Conservation (phyloP, 2,113 vertebrate genomes). For the Reinhardtius hippoglossoides region DNA sequence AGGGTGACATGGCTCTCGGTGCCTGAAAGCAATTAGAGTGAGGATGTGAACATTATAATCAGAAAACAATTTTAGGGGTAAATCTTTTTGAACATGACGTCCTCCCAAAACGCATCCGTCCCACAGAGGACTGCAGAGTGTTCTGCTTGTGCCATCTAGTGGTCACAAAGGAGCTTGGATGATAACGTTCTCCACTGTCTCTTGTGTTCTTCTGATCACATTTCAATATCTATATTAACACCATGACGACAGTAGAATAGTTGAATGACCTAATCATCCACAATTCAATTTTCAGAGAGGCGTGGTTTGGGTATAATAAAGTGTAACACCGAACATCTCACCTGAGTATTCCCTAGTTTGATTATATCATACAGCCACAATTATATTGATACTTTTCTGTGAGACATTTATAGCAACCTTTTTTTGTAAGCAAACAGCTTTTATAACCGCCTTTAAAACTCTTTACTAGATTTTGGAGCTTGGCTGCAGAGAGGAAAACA, state of each 20-base stretch:
- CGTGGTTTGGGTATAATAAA: background rate
- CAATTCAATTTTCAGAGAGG: no score
- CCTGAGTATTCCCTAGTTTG: background rate
- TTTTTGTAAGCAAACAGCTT: background rate
- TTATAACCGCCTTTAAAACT: no score
- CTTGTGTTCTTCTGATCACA: background rate
- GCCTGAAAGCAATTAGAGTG: slow-evolving; percentile 25
- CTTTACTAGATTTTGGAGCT: no score
- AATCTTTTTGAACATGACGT: slow-evolving; percentile 25
- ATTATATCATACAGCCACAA: background rate
- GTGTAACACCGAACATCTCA: background rate
- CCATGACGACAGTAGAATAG: no score
- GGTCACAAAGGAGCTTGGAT: slow-evolving; percentile 9
- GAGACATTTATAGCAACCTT: no score
- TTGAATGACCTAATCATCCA: no score
- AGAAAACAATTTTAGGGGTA: slow-evolving; percentile 27
- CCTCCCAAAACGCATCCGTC: background rate
- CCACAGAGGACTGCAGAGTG: background rate
- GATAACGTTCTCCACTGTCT: background rate
- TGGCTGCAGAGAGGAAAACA: background rate
- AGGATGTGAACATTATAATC: slow-evolving; percentile 47
- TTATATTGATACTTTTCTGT: background rate
- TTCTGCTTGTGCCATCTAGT: slow-evolving; percentile 72
- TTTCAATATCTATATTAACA: background rate
- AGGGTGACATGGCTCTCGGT: slow-evolving; percentile 12